Evolutionary conservation across 2,113 vertebrate genomes (phyloP), one percentile per base, ranked within the genome.

Genomic region (Cryptotis parvus): DNA sequence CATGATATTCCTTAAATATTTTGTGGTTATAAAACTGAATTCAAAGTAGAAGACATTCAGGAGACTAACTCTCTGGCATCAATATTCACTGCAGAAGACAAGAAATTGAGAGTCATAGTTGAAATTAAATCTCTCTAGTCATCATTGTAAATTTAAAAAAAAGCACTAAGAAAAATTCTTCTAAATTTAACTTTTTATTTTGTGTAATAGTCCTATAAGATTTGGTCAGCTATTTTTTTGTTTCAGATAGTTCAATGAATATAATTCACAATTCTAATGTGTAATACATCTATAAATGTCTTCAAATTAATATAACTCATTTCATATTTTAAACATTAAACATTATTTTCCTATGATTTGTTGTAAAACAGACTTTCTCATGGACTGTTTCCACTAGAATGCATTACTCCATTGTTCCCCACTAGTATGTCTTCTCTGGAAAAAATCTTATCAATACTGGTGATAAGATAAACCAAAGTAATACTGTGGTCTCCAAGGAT

Each of bases 401-500:
- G 1, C 2, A n/a, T 26, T 7, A 73, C 27, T 14, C 39, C n/a
- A 0, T 6, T 3, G 27, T 61, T 68, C 49, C 31, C 27, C 0
- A 1, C 16, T 0, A 24, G 12, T 1, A 1, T 31, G 15, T 41
- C 24, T 69, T 83, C 45, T 39, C 79, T 69, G 37, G 12, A 7
- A 27, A 70, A 37, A 18, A n/a, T n/a, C 16, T 63, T 31, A 35
- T n/a, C 6, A 0, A 9, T 22, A 7, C 41, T 55, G 39, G 2
- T 20, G 37, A 39, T 4, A 20, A 1, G 39, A 8, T 0, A 1
- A 41, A 4, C 31, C 10, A 37, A 6, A 1, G 11, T 4, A 7
- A 3, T 61, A 4, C 37, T 29, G 2, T 2, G 1, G 16, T n/a
- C 24, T 43, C 29, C 20, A 16, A 3, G 22, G 29, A 12, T 7